These are phyloP conservation scores for Centruroides vittatus DNA, from an alignment of 1,140 invertebrate species.

Conservation along the genomic window DNA sequence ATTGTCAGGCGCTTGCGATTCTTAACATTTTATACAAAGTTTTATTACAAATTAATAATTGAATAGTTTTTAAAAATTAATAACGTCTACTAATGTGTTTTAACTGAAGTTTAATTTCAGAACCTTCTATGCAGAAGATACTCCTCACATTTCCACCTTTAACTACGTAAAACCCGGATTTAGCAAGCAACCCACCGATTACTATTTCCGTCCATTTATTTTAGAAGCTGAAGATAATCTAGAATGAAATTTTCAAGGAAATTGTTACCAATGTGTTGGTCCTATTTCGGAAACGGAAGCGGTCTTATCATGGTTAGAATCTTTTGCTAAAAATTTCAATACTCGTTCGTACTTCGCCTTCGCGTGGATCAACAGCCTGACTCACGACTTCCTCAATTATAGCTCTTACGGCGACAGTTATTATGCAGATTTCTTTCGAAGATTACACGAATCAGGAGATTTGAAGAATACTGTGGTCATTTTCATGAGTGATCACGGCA, in stretches of 20 bases:
- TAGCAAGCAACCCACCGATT: slow-evolving; percentile 57
- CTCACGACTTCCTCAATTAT: slow-evolving; percentile 28
- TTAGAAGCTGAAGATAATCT: slow-evolving; percentile 14
- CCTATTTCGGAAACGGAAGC: slow-evolving; percentile 11
- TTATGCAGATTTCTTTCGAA: slow-evolving; percentile 26
- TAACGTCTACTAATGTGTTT: no score
- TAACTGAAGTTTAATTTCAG: no score
- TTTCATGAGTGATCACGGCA: slow-evolving; percentile 56
- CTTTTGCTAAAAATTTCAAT: slow-evolving; percentile 7
- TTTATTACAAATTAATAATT: no score
- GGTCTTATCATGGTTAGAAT: slow-evolving; percentile 6
- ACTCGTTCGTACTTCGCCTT: slow-evolving; percentile 25
- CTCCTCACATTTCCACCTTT: slow-evolving; percentile 54
- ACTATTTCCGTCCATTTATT: slow-evolving; percentile 57
- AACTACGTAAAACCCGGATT: slow-evolving; percentile 69
- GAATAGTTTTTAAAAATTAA: no score
- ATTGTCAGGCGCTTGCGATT: no score
- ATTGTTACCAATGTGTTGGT: slow-evolving; percentile 10
- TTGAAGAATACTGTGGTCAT: slow-evolving; percentile 47
- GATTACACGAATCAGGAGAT: slow-evolving; percentile 19
- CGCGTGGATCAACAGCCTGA: slow-evolving; percentile 29
- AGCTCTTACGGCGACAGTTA: slow-evolving; percentile 24
- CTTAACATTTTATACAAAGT: no score
- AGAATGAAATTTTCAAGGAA: not conserved
- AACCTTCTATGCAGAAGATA: slow-evolving; percentile 67